Conservation (phyloP, 2,888 invertebrate genomes). For the Diogma glabrata region DNA sequence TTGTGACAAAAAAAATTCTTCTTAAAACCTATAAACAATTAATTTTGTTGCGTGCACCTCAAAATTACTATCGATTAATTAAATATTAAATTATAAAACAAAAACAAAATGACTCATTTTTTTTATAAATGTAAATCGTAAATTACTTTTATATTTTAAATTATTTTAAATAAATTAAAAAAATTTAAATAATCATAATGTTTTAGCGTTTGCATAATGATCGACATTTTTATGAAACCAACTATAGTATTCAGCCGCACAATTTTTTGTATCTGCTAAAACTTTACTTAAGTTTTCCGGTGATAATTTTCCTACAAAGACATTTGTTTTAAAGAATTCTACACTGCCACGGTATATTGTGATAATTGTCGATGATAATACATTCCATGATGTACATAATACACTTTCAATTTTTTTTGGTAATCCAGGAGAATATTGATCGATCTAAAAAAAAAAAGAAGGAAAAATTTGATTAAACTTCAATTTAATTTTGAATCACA, state of each 20-base stretch:
- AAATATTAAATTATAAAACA: too few relatives aligned
- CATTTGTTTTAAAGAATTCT: background rate
- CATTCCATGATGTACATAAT: background rate
- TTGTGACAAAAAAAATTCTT: too few relatives aligned
- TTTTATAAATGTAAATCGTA: too few relatives aligned
- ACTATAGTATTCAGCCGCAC: conserved; percentile 55
- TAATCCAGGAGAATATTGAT: background rate
- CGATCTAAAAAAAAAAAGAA: background rate
- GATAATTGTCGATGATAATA: background rate
- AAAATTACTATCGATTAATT: too few relatives aligned
- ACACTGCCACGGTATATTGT: background rate
- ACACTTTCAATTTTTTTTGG: background rate
- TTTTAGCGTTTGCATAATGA: conserved; percentile 57
- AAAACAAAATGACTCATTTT: too few relatives aligned
- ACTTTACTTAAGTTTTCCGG: conserved; percentile 64
- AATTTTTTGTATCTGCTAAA: conserved; percentile 54
- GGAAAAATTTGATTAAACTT: background rate
- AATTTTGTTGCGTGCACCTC: too few relatives aligned
- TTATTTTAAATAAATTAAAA: too few relatives aligned
- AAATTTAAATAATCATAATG: conserved; percentile 37
- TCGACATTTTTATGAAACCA: conserved; percentile 72
- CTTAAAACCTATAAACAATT: too few relatives aligned
- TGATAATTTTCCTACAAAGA: conserved; percentile 50
- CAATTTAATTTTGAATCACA: background rate
- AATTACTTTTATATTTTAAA: too few relatives aligned